Percentiles rank a stretch among this genome's conserved stretches.
Evolutionary conservation across 2,113 vertebrate species (phyloP).

Genomic region (Cyphomyrus discorhynchus): DNA sequence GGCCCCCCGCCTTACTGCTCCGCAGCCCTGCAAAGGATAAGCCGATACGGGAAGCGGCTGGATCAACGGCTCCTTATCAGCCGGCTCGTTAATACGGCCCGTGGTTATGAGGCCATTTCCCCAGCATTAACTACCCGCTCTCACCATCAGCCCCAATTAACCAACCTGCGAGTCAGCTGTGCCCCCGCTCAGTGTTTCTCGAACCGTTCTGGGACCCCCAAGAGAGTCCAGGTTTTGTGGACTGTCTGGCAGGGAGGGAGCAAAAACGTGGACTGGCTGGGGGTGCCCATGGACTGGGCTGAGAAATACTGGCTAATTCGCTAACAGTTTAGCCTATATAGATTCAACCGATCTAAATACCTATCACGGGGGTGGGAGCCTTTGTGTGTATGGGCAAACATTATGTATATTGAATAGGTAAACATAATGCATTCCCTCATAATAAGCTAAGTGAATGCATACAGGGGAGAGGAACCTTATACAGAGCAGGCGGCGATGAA

Average conservation of each 20-base stretch:
- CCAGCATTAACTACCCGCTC: background rate
- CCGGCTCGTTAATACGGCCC: background rate
- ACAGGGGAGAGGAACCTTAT: background rate
- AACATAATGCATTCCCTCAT: background rate
- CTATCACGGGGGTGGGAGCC: background rate
- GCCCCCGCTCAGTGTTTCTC: background rate
- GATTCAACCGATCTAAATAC: background rate
- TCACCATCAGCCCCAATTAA: background rate
- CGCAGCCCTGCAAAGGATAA: background rate
- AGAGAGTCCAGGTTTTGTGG: background rate
- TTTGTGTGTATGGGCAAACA: background rate
- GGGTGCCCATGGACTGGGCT: background rate
- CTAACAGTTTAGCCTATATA: background rate
- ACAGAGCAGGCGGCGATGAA: background rate
- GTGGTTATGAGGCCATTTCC: background rate
- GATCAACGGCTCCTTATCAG: background rate
- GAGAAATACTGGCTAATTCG: background rate
- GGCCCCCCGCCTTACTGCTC: background rate
- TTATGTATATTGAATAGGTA: background rate
- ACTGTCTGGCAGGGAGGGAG: background rate
- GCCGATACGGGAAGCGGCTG: background rate
- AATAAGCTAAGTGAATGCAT: background rate
- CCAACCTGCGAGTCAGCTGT: background rate
- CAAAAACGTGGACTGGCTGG: background rate
- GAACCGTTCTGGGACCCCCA: background rate